phyloP scores from a whole-genome alignment of 2,797 vertebrate species.

The Fringilla coelebs region DNA sequence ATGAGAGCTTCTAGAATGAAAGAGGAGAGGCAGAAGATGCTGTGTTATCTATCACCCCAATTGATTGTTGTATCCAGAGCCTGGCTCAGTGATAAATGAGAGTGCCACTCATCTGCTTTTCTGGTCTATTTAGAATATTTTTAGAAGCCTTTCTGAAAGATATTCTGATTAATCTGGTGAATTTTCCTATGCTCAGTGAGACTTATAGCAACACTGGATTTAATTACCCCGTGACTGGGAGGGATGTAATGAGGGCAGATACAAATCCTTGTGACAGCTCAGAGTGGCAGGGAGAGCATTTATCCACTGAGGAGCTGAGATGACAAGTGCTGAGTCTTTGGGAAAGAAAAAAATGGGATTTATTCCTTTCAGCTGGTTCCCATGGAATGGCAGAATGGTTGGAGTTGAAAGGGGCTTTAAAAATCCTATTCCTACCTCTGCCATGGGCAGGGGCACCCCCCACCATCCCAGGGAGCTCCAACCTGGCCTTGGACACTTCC shows the following conservation, averaged over 20 bases:
- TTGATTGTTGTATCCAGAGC: conserved; percentile 31
- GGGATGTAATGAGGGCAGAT: conserved; percentile 16
- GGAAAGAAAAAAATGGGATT: background rate
- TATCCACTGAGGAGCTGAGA: background rate
- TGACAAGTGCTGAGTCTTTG: background rate
- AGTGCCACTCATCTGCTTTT: conserved; percentile 39
- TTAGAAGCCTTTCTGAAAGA: conserved; percentile 22
- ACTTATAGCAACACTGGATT: conserved; percentile 22
- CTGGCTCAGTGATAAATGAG: conserved; percentile 29
- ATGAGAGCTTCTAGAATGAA: background rate
- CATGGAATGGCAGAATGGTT: background rate
- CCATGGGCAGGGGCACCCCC: background rate
- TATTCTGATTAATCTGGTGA: conserved; percentile 47
- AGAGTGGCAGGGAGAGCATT: conserved; percentile 17
- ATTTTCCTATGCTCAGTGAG: conserved; percentile 26
- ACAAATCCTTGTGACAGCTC: conserved; percentile 46
- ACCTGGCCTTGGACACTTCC: accelerated
- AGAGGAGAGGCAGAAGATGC: background rate
- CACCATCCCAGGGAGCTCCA: accelerated
- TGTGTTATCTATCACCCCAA: conserved; percentile 32
- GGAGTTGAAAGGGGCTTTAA: no score
- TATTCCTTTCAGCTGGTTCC: background rate
- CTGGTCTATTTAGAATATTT: conserved; percentile 56
- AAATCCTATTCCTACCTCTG: background rate
- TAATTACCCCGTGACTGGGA: conserved; percentile 55